A percentile compares a stretch with the other conserved stretches of the same genome.
These are phyloP conservation scores for Thunnus thynnus DNA, from an alignment of 2,113 vertebrate species.

Conservation along the genomic window DNA sequence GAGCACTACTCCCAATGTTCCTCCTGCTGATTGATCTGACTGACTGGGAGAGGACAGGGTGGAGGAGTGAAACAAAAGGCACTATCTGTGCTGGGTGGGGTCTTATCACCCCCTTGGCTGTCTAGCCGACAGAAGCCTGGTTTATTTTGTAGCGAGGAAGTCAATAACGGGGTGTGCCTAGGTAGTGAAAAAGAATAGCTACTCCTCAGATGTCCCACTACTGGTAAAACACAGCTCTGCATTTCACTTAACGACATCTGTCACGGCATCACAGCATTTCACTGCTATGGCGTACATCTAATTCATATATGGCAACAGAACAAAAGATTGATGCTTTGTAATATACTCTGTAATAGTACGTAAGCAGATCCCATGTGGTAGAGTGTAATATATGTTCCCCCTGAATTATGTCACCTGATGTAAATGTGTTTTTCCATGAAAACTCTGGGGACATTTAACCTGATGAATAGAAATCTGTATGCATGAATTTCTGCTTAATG, in stretches of 20 bases:
- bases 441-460: slow-evolving; percentile 50
- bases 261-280: not conserved
- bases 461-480: slow-evolving; percentile 45
- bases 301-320: not conserved
- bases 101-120: slow-evolving; percentile 41
- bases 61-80: slow-evolving; percentile 13
- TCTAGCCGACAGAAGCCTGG: slow-evolving; percentile 5
- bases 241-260: not conserved
- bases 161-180: slow-evolving; percentile 29
- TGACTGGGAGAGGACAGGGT: slow-evolving; percentile 49
- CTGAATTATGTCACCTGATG: slow-evolving; percentile 21
- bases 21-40: slow-evolving; percentile 64
- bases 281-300: not conserved
- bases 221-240: not conserved
- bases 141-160: slow-evolving; percentile 41
- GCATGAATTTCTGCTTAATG: slow-evolving; percentile 50
- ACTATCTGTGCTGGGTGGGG: slow-evolving; percentile 28
- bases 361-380: not conserved
- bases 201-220: not conserved
- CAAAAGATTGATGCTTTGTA: not conserved
- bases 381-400: not conserved
- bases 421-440: slow-evolving; percentile 33
- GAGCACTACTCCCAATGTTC: slow-evolving; percentile 48
- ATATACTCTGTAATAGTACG: not conserved
- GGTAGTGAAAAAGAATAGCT: slow-evolving; percentile 4